Evolutionary conservation across 2,888 invertebrate genomes (phyloP).

Genomic region (Clusia tigrina): DNA sequence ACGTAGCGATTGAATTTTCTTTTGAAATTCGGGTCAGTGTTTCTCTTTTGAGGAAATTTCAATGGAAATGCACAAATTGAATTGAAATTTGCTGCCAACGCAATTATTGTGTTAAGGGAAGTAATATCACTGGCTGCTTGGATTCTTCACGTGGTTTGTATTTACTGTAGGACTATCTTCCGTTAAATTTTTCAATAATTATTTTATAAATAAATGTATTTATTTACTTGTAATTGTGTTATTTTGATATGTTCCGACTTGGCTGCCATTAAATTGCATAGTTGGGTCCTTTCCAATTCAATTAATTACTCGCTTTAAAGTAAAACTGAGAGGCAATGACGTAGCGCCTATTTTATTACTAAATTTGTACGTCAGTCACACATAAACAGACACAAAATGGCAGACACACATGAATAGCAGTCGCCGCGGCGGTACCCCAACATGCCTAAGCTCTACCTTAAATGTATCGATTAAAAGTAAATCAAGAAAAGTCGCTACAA

Average conservation of each 20-base stretch:
- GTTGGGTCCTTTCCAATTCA: too few relatives aligned
- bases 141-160: background rate
- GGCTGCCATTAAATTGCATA: too few relatives aligned
- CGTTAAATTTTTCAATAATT: background rate
- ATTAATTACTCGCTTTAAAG: too few relatives aligned
- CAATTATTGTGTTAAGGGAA: background rate
- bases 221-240: background rate
- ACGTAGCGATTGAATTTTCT: too few relatives aligned
- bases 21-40: background rate
- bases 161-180: background rate
- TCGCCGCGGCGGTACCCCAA: too few relatives aligned
- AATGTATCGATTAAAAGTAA: constrained; percentile 4
- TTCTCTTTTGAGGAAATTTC: background rate
- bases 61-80: background rate
- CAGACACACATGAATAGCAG: too few relatives aligned
- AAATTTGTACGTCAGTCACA: too few relatives aligned
- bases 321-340: too few relatives aligned
- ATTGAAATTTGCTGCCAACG: background rate
- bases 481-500: constrained; percentile 15
- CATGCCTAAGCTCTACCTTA: too few relatives aligned
- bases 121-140: background rate
- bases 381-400: too few relatives aligned
- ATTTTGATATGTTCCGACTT: too few relatives aligned
- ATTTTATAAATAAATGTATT: background rate
- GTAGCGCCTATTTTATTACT: too few relatives aligned